These are phyloP conservation scores for Cygnus atratus DNA, from an alignment of 2,113 vertebrate genomes.

Conservation along the genomic window DNA sequence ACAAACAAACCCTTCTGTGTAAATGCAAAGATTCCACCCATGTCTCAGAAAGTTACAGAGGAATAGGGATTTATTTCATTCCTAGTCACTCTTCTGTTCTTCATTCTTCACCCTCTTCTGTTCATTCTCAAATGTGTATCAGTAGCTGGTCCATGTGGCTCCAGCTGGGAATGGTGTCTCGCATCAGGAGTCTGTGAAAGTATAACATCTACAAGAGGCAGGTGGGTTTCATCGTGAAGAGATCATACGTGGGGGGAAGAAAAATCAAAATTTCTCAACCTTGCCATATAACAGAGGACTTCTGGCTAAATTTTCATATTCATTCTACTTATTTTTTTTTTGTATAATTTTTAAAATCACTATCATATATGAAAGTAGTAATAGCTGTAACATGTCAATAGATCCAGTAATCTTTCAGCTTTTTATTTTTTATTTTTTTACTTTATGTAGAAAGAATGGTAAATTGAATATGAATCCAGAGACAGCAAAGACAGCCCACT, in stretches of 20 bases:
- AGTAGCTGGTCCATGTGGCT: accelerated
- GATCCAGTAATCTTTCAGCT: neutral
- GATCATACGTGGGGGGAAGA: accelerated
- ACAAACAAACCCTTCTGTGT: too few species aligned
- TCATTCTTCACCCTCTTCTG: neutral
- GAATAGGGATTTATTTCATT: neutral
- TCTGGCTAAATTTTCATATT: neutral
- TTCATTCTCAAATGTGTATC: neutral
- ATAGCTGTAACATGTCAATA: neutral
- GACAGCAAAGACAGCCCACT: neutral
- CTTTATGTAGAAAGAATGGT: neutral
- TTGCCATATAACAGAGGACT: neutral
- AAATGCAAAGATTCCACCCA: neutral
- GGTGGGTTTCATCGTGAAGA: neutral
- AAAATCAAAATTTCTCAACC: neutral
- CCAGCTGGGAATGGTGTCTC: neutral
- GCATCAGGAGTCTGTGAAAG: neutral
- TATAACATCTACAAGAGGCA: neutral
- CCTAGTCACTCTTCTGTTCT: neutral
- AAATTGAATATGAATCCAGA: neutral
- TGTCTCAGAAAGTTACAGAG: neutral
- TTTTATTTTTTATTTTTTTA: neutral
- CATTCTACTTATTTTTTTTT: neutral
- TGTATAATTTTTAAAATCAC: neutral
- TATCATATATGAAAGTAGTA: neutral